Evolutionary conservation across 2,888 invertebrate species (phyloP), one percentile per base, ranked within the genome.

Genomic region (Anoncus sp.): DNA sequence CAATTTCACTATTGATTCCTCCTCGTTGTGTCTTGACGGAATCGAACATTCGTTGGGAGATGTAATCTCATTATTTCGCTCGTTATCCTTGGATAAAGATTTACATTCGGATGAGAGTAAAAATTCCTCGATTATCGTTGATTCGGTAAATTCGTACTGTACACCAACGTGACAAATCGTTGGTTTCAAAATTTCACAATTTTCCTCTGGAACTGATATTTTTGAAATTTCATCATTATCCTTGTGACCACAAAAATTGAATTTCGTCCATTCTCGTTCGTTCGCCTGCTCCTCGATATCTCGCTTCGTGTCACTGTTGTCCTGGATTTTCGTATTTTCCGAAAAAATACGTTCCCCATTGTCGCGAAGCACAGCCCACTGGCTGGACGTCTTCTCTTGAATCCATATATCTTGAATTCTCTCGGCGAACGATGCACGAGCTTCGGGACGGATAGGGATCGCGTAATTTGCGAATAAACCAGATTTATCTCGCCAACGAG

Each of bases 321-420:
- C n/a, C n/a, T n/a, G n/a, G n/a, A n/a, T 51, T 27, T 3, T 20
- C 16, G 16, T 12, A 31, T 4, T 24, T 4, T 40, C 55, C 20
- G 18, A 6, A n/a, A 53, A 43, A 14, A 40, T 45, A 14, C 20
- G 67, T 22, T 69, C 14, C 16, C 35, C 47, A 10, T 27, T 60
- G 12, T 67, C 35, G 5, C 14, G 22, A 38, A 67, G 14, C 3
- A 45, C 14, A 10, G 27, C 43, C 76, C 74, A 69, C 3, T 51
- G 62, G n/a, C 18, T 43, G 9, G 59, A 6, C 6, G 40, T 51
- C 31, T 62, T 73, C n/a, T 72, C 60, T 9, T 60, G 78, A 20
- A 55, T 43, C 81, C 81, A 82, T 55, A 82, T 75, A 31, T 76
- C 79, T 16, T 81, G 81, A 55, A 82, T 82, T 69, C 81, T 79